phyloP scores from a whole-genome alignment of 2,888 invertebrate species.

The Xylota segnis region DNA sequence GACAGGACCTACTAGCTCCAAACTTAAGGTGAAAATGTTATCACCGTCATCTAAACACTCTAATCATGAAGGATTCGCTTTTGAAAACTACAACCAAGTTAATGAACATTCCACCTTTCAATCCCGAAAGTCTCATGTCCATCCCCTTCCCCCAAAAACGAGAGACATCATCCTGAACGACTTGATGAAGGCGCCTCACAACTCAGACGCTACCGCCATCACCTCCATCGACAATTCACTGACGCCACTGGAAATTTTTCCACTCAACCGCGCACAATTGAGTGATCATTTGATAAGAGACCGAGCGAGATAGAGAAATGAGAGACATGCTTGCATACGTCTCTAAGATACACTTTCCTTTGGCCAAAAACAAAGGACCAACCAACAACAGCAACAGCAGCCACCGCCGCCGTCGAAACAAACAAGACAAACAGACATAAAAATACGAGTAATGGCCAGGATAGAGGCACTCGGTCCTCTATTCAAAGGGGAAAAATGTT shows the following conservation, averaged over 20 bases:
- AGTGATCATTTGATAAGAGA: slow-evolving; percentile 20
- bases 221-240: slow-evolving; percentile 12
- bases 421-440: slow-evolving; percentile 1
- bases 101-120: background rate
- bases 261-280: slow-evolving; percentile 31
- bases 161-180: background rate
- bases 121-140: background rate
- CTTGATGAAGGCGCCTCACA: slow-evolving; percentile 5
- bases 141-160: background rate
- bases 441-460: slow-evolving; percentile 20
- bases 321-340: slow-evolving; percentile 2
- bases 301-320: background rate
- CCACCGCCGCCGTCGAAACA: too few relatives aligned
- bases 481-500: background rate
- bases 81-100: too few relatives aligned
- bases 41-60: too few relatives aligned
- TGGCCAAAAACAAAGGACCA: background rate
- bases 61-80: too few relatives aligned
- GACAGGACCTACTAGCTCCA: too few relatives aligned
- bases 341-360: slow-evolving; percentile 3
- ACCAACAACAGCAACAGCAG: background rate
- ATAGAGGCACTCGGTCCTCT: background rate
- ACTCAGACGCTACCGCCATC: slow-evolving; percentile 15
- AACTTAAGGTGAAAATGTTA: too few relatives aligned
- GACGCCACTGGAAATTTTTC: slow-evolving; percentile 20